Conservation (phyloP, 2,797 vertebrate species). For the Orestias chungarensis region DNA sequence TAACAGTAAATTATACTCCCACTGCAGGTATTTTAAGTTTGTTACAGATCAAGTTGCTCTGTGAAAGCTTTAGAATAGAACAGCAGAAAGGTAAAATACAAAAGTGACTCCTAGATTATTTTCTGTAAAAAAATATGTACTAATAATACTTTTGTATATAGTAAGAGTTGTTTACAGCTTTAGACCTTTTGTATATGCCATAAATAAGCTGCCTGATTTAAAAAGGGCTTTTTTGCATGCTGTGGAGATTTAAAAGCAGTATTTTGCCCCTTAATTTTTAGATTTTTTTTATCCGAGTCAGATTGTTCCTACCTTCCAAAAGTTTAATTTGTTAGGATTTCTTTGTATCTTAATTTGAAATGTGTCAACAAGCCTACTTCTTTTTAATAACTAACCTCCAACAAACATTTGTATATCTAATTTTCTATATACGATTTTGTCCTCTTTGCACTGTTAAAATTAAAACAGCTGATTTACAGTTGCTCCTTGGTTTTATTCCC, state of each 20-base stretch:
- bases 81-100: neutral
- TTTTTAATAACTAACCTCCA: slow-evolving; percentile 14
- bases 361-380: slow-evolving; percentile 31
- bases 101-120: too few species aligned
- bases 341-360: slow-evolving; percentile 20
- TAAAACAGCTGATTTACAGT: slow-evolving; percentile 34
- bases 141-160: neutral
- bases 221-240: slow-evolving; percentile 5
- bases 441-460: slow-evolving; percentile 36
- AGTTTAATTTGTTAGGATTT: slow-evolving; percentile 4
- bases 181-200: neutral
- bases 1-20: neutral
- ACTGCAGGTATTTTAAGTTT: neutral
- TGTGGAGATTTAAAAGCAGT: slow-evolving; percentile 25
- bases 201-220: neutral
- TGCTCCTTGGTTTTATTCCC: slow-evolving; percentile 30
- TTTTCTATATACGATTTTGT: slow-evolving; percentile 25
- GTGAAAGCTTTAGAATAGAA: neutral
- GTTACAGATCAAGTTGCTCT: neutral
- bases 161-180: neutral
- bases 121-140: neutral
- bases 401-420: slow-evolving; percentile 27
- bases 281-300: too few species aligned
- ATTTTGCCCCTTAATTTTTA: slow-evolving; percentile 45
- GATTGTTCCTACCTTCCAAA: slow-evolving; percentile 42